Evolutionary conservation across 2,888 invertebrate species (phyloP).

Genomic region (Polydrusus tereticollis): DNA sequence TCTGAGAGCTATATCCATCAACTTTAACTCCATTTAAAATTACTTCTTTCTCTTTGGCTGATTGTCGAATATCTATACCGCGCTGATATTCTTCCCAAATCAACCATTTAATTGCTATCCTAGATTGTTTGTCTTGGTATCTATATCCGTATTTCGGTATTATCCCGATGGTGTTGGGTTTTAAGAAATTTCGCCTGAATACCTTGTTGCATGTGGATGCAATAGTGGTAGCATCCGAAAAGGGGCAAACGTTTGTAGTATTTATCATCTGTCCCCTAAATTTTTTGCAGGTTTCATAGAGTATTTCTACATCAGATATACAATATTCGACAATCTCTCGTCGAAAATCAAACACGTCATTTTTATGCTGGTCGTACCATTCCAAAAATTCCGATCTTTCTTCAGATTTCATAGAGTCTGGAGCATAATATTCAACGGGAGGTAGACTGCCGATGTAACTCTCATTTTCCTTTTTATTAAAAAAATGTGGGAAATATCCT

Average conservation of each 20-base stretch:
- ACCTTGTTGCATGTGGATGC: conserved; percentile 55
- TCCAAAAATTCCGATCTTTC: conserved; percentile 29
- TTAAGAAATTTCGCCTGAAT: conserved; percentile 54
- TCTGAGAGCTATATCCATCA: conserved; percentile 41
- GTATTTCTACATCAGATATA: conserved; percentile 54
- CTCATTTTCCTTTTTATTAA: conserved; percentile 43
- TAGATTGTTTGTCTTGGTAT: conserved; percentile 31
- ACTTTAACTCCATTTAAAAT: conserved; percentile 40
- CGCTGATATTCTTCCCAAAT: conserved; percentile 43
- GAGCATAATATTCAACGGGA: conserved; percentile 30
- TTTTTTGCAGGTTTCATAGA: conserved; percentile 54
- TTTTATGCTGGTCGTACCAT: conserved; percentile 39
- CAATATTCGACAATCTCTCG: conserved; percentile 55
- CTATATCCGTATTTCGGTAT: conserved; percentile 57
- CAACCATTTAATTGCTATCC: conserved; percentile 42
- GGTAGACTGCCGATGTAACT: conserved; percentile 45
- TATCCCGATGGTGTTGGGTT: conserved; percentile 54
- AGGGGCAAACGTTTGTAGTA: conserved; percentile 51
- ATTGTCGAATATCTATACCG: no score
- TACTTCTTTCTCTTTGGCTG: conserved; percentile 46
- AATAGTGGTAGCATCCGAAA: conserved; percentile 54
- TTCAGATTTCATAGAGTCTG: conserved; percentile 30
- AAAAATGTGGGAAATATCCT: conserved; percentile 54
- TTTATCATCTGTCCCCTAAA: conserved; percentile 53
- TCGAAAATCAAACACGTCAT: conserved; percentile 53